These are phyloP conservation scores for Pteropus alecto DNA, from an alignment of 2,113 vertebrate genomes.

Conservation along the genomic window DNA sequence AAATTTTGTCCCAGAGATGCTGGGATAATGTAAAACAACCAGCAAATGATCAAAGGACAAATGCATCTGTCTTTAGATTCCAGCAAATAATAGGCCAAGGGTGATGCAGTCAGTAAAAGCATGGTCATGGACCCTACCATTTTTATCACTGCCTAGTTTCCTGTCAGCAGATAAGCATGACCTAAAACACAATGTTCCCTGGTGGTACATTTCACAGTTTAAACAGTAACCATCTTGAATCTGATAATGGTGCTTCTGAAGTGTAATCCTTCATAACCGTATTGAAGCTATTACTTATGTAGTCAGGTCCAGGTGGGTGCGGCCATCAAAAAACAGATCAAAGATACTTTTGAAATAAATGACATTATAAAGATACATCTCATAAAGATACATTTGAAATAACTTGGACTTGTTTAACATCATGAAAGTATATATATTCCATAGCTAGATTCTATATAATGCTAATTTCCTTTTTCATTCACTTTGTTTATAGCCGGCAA, in stretches of 20 bases:
- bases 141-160: not conserved
- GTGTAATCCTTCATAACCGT: not conserved
- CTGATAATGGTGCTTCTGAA: not conserved
- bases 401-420: not conserved
- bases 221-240: not conserved
- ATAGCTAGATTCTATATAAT: not conserved
- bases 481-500: not conserved
- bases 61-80: not conserved
- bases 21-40: not conserved
- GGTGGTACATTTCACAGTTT: not conserved
- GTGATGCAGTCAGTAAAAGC: not conserved
- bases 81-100: not conserved
- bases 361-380: not conserved
- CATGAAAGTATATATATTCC: not conserved
- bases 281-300: not conserved
- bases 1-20: not conserved
- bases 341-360: not conserved
- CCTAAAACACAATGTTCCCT: not conserved
- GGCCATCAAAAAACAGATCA: not conserved
- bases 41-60: not conserved
- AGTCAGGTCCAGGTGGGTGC: not conserved
- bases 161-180: not conserved
- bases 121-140: accelerated
- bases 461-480: not conserved
- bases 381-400: too few relatives aligned